A percentile compares a stretch with the other conserved stretches of the same genome.
Evolutionary conservation across 2,113 vertebrate genomes (phyloP).

Genomic region (Platysternon megacephalum): DNA sequence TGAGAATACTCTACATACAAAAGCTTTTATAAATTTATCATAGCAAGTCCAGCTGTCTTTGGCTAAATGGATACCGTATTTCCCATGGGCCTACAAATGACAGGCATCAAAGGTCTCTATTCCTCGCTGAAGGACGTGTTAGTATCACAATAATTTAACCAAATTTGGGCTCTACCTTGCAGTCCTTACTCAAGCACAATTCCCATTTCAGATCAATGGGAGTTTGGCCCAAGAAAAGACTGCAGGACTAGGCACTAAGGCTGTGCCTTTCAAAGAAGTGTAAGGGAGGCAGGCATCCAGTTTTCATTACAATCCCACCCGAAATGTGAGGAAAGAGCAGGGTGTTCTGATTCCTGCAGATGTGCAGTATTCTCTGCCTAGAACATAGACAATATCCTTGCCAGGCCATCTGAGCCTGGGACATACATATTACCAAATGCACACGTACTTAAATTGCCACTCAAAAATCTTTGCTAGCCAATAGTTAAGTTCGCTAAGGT

Average conservation of each 20-base stretch:
- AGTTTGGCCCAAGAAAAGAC: not conserved
- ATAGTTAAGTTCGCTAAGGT: not conserved
- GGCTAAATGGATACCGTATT: conserved; percentile 30
- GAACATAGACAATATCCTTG: not conserved
- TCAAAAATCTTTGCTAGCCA: no score
- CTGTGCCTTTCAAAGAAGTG: not conserved
- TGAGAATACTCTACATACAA: conserved; percentile 40
- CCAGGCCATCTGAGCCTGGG: not conserved
- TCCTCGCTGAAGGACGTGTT: not conserved
- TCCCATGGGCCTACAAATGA: conserved; percentile 29
- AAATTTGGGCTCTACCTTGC: conserved; percentile 6
- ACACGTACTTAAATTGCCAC: no score
- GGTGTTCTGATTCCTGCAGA: not conserved
- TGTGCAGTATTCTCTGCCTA: not conserved
- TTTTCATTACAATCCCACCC: not conserved
- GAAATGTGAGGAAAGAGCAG: not conserved
- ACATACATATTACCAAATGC: no score
- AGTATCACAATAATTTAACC: conserved; percentile 25
- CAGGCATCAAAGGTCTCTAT: conserved; percentile 44
- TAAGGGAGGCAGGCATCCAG: not conserved
- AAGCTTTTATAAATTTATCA: conserved; percentile 42
- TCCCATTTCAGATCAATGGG: not conserved
- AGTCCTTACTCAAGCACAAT: conserved; percentile 6
- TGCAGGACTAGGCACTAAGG: not conserved
- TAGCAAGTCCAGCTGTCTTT: conserved; percentile 60